Evolutionary conservation across 2,888 invertebrate genomes (phyloP).

Genomic region (Axea sp.): DNA sequence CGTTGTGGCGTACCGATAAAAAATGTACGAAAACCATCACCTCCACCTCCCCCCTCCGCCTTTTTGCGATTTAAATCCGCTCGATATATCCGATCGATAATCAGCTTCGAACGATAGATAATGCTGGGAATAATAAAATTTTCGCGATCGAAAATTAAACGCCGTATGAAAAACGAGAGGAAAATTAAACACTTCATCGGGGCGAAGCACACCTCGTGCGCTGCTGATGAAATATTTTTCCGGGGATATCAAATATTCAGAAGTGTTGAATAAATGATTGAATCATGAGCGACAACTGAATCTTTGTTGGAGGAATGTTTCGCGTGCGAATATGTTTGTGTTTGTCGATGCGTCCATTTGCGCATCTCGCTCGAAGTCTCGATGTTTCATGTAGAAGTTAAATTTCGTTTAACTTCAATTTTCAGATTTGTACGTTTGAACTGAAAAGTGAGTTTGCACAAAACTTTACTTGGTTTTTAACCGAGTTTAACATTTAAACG

Average conservation of each 20-base stretch:
- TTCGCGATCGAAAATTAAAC: conserved; percentile 12
- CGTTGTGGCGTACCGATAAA: too few relatives aligned
- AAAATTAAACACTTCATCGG: conserved; percentile 18
- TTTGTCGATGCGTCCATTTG: not conserved
- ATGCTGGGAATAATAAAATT: conserved; percentile 15
- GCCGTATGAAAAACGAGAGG: not conserved
- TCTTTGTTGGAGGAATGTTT: conserved; percentile 10
- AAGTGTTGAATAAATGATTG: conserved; percentile 23
- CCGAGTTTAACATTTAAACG: conserved; percentile 28
- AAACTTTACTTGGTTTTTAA: conserved; percentile 35
- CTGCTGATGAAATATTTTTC: conserved; percentile 1
- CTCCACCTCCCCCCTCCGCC: too few relatives aligned
- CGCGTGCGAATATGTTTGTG: not conserved
- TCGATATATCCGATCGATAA: too few relatives aligned
- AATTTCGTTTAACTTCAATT: conserved; percentile 47
- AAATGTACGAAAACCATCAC: too few relatives aligned
- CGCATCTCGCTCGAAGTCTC: conserved; percentile 9
- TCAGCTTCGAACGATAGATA: too few relatives aligned
- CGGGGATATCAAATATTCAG: conserved; percentile 11
- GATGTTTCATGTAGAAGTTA: conserved; percentile 28
- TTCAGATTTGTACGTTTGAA: conserved; percentile 40
- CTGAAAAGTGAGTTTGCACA: conserved; percentile 34
- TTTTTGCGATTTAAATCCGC: too few relatives aligned
- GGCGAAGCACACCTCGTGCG: not conserved
- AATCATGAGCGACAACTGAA: conserved; percentile 22